Conservation (phyloP, 2,797 vertebrate genomes). For the Tragelaphus oryx region DNA sequence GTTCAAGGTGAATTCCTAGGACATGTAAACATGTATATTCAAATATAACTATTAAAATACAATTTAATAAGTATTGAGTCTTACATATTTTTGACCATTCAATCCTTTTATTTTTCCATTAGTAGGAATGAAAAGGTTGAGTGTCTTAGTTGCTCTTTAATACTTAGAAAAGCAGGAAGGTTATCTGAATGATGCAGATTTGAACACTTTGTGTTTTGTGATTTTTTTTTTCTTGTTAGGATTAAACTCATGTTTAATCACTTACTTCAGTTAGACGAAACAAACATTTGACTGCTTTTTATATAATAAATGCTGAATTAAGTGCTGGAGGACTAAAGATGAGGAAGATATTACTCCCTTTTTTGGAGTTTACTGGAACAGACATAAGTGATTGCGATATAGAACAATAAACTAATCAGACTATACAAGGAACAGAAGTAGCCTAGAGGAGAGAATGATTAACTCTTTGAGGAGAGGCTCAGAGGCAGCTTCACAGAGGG, state of each 20-base stretch:
- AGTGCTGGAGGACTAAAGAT: background rate
- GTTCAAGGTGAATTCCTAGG: conserved; percentile 34
- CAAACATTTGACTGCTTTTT: background rate
- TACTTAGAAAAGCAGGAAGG: background rate
- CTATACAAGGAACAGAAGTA: background rate
- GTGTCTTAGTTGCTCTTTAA: background rate
- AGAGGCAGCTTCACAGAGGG: background rate
- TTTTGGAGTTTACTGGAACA: background rate
- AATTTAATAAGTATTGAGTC: conserved; percentile 19
- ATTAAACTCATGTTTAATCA: conserved; percentile 28
- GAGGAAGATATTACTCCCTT: background rate
- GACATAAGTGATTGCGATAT: background rate
- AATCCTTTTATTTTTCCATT: background rate
- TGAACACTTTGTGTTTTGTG: conserved; percentile 35
- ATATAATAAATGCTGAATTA: conserved; percentile 32
- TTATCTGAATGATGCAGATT: conserved; percentile 29
- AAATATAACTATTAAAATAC: conserved; percentile 19
- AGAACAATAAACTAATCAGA: conserved; percentile 10
- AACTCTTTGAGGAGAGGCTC: background rate
- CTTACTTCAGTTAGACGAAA: conserved; percentile 39
- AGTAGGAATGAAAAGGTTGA: background rate
- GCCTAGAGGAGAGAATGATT: background rate
- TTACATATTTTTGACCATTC: background rate
- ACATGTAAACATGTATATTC: background rate
- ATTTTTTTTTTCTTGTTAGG: background rate